Evolutionary conservation across 2,888 invertebrate genomes (phyloP).

Genomic region (Gymnocheta viridis): DNA sequence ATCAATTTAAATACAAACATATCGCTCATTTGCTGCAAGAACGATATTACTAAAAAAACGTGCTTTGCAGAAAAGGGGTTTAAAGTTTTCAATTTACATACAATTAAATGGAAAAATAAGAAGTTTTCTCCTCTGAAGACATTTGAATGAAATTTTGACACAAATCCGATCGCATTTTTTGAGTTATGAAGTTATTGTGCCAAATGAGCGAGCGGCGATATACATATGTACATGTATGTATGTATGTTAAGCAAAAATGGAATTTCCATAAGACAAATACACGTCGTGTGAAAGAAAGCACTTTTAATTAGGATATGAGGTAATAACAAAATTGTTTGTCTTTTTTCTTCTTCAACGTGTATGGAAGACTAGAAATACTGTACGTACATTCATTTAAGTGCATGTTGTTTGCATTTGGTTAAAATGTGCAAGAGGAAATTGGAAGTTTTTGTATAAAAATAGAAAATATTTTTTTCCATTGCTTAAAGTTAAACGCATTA

Average conservation of each 20-base stretch:
- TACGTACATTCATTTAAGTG: not conserved
- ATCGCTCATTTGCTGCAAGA: too few relatives aligned
- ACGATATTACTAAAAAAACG: too few relatives aligned
- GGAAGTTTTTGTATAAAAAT: conserved; percentile 43
- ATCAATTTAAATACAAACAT: too few relatives aligned
- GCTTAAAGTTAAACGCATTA: conserved; percentile 10
- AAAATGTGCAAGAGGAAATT: conserved; percentile 28
- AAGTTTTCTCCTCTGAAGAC: too few relatives aligned
- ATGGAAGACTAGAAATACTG: not conserved
- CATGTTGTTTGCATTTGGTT: not conserved
- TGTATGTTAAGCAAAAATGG: not conserved
- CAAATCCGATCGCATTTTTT: too few relatives aligned
- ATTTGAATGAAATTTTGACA: too few relatives aligned
- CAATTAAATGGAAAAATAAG: too few relatives aligned
- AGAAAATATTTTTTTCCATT: conserved; percentile 33
- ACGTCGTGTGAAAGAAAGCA: not conserved
- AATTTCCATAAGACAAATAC: not conserved
- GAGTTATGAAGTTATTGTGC: too few relatives aligned
- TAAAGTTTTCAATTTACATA: too few relatives aligned
- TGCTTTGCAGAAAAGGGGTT: too few relatives aligned
- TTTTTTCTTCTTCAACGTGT: not conserved
- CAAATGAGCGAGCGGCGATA: too few relatives aligned
- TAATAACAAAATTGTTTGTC: not conserved
- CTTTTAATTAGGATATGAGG: conserved; percentile 36
- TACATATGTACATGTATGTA: not conserved